Evolutionary conservation across 2,888 invertebrate genomes (phyloP), one percentile per base, ranked within the genome.

Genomic region (Acheta domesticus): DNA sequence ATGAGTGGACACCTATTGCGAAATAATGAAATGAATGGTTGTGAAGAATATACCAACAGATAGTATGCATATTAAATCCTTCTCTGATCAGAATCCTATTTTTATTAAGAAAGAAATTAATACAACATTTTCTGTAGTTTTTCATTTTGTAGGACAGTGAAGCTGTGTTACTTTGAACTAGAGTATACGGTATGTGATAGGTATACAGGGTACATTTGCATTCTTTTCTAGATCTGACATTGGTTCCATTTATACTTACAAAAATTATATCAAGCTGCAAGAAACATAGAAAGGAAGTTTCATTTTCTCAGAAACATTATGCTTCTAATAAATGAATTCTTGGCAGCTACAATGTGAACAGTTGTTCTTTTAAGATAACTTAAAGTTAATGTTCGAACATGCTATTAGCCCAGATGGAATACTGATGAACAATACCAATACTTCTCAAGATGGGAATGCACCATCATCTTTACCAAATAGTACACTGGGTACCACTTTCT

Each of bases 191-290:
- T 20, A 21, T 77, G 50, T 77, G 77, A 77, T 77, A 78, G 78
- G 74, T 73, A 74, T n/a, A 79, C 79, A 79, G 79, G 79, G 79
- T 79, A 79, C 78, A 77, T 79, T 62, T 62, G n/a, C 62, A 62
- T 62, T 62, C 62, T 62, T 62, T 62, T 62, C 76, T 76, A 62
- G 62, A 62, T 62, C 62, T 62, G 62, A 76, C 76, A 76, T 76
- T 76, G 76, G 76, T 76, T 76, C 21, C 36, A 76, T 48, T 76
- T 20, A 76, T 12, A 76, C 76, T n/a, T 49, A 76, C 36, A 76
- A 76, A 76, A 76, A 48, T 20, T 76, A 36, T 48, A 36, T 48
- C 49, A 76, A 23, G 76, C 23, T 76, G 76, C n/a, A 62, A 62
- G n/a, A 62, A 36, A 76, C 36, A 76, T 76, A 76, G 20, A 20